Evolutionary conservation across 1,140 invertebrate genomes (phyloP), one percentile per base, ranked within the genome.

Genomic region (Drosophila sulfurigaster): DNA sequence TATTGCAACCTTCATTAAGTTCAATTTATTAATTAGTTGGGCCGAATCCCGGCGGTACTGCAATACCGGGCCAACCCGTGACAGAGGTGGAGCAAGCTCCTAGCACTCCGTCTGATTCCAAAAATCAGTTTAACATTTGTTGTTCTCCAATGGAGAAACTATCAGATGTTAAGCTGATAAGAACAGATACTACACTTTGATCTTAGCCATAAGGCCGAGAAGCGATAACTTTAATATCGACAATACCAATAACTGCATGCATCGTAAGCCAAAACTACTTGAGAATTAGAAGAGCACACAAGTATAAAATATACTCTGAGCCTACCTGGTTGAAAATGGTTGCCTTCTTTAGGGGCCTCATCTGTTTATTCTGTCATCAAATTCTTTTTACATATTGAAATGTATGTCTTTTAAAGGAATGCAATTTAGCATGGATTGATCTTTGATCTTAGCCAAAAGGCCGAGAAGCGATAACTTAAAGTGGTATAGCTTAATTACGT

Each of bases 81-180:
- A 93, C 88, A 91, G 93, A 93, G 91, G 89, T 92, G 93, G 93
- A 94, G 94, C 94, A 94, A 91, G 91, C 92, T 80, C 93, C 93
- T 93, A 43, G 49, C 85, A 48, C 76, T 91, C 92, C 91, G 72
- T 91, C 93, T 79, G 46, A 70, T 92, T 93, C 85, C 93, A 94
- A 94, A 94, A 94, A 94, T 93, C 93, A 94, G 93, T 93, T 94
- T 94, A 94, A 94, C 94, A 94, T 94, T 76, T 81, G 76, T 93
- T 93, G 93, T 89, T 88, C 87, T 92, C 88, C 93, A 79, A 93
- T 94, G 92, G 89, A 86, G 90, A 90, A 91, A 92, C 93, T 94
- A 94, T 93, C 94, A 94, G 94, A 94, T 94, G 94, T 94, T 94
- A 94, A 94, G 93, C 94, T 94, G 93, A 94, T 94, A 94, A 95